phyloP scores from a whole-genome alignment of 2,797 vertebrate species.

The Xenentodon cancila region DNA sequence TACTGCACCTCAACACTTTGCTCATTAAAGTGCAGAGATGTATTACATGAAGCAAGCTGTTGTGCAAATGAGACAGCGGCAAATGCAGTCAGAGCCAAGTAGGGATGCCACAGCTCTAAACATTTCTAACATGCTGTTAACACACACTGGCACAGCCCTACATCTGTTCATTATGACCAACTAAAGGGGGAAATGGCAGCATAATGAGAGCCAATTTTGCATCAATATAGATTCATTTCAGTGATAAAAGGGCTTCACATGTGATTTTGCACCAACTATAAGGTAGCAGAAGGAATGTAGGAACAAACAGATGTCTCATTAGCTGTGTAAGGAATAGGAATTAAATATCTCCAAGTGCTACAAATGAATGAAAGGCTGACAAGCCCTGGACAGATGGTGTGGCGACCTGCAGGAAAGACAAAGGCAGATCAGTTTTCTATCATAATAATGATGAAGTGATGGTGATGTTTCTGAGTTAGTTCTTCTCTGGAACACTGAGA shows the following conservation, averaged over 20 bases:
- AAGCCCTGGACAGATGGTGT: background rate
- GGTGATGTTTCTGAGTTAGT: conserved; percentile 35
- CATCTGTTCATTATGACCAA: conserved; percentile 5
- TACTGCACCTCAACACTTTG: background rate
- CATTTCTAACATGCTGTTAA: background rate
- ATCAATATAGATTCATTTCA: background rate
- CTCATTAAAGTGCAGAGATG: background rate
- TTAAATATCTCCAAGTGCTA: background rate
- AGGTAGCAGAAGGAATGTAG: background rate
- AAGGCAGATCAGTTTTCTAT: background rate
- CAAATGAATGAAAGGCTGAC: conserved; percentile 3
- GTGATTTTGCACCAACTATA: background rate
- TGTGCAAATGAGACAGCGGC: background rate
- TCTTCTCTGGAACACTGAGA: conserved; percentile 40
- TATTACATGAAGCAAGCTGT: background rate
- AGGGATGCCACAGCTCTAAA: background rate
- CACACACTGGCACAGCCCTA: conserved; percentile 1
- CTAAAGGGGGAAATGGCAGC: background rate
- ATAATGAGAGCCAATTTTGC: background rate
- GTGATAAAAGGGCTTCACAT: background rate
- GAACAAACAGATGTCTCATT: conserved; percentile 1
- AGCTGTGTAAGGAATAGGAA: background rate
- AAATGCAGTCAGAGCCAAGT: background rate
- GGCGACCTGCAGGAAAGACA: conserved; percentile 6
- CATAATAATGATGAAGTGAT: conserved; percentile 45